A percentile compares a stretch with the other conserved stretches of the same genome.
Evolutionary conservation across 1,140 invertebrate species (phyloP).

Genomic region (Amphibalanus amphitrite): DNA sequence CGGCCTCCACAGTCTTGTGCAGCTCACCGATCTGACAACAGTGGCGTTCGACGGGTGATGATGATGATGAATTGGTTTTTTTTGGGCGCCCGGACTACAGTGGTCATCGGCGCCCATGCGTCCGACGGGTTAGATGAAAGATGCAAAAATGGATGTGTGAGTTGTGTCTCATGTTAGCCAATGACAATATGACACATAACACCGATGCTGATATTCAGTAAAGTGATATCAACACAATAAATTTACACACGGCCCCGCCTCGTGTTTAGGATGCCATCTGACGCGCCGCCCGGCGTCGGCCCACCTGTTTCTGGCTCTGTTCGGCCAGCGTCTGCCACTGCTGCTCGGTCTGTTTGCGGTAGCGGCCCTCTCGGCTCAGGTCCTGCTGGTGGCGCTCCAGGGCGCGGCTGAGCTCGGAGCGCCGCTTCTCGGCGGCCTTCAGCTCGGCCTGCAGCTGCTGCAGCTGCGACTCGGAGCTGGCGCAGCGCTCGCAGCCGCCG

Average conservation of each 20-base stretch:
- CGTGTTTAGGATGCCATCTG: too few species aligned
- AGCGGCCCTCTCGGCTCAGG: constrained; percentile 29
- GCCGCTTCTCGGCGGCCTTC: constrained; percentile 27
- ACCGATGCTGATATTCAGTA: too few species aligned
- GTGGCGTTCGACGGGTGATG: constrained; percentile 3
- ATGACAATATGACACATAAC: too few species aligned
- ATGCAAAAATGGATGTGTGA: too few species aligned
- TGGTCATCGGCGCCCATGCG: too few species aligned
- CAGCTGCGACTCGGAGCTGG: constrained; percentile 34
- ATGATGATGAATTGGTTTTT: too few species aligned
- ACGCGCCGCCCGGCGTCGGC: too few species aligned
- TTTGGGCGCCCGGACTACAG: too few species aligned
- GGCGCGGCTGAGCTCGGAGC: constrained; percentile 26
- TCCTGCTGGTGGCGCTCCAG: constrained; percentile 25
- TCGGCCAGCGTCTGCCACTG: constrained; percentile 68
- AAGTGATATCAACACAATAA: too few species aligned
- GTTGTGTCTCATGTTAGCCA: too few species aligned
- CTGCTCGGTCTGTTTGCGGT: constrained; percentile 57
- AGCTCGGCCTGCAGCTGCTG: constrained; percentile 30
- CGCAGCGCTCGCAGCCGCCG: constrained; percentile 38
- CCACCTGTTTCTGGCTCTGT: constrained; percentile 53
- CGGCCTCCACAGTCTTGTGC: constrained; percentile 31
- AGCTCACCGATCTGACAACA: constrained; percentile 29
- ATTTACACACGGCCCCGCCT: too few species aligned
- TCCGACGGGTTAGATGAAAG: too few species aligned